A percentile compares a stretch with the other conserved stretches of the same genome.
Evolutionary conservation across 2,797 vertebrate genomes (phyloP).

Genomic region (Sardinella longiceps): DNA sequence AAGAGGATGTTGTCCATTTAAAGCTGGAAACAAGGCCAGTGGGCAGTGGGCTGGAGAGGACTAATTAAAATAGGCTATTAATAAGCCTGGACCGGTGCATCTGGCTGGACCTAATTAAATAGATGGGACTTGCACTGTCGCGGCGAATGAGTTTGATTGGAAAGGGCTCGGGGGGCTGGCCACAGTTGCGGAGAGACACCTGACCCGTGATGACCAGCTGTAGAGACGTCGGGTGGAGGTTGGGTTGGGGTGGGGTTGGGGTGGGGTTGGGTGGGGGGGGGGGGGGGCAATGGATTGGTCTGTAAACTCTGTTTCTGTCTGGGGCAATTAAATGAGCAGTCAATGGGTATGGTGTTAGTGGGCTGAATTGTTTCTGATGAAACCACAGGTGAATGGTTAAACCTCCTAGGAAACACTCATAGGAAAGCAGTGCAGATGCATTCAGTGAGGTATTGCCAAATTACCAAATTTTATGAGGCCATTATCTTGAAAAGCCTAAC

Average conservation of each 20-base stretch:
- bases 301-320: not conserved
- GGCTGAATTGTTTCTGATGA: not conserved
- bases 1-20: not conserved
- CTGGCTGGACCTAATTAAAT: not conserved
- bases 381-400: not conserved
- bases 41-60: not conserved
- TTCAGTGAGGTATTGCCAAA: not conserved
- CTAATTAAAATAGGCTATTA: not conserved
- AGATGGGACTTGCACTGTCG: not conserved
- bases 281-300: not conserved
- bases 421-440: not conserved
- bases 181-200: not conserved
- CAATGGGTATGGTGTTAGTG: not conserved
- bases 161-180: not conserved
- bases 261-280: not conserved
- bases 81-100: not conserved
- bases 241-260: too few relatives aligned
- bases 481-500: too few relatives aligned
- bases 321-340: not conserved
- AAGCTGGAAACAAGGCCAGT: constrained; percentile 7
- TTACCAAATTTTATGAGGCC: too few relatives aligned
- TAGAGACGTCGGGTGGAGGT: too few relatives aligned
- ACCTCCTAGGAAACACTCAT: not conserved
- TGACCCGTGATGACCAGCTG: not conserved
- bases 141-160: not conserved